Evolutionary conservation across 2,113 vertebrate species (phyloP).

Genomic region (Taurulus bubalis): DNA sequence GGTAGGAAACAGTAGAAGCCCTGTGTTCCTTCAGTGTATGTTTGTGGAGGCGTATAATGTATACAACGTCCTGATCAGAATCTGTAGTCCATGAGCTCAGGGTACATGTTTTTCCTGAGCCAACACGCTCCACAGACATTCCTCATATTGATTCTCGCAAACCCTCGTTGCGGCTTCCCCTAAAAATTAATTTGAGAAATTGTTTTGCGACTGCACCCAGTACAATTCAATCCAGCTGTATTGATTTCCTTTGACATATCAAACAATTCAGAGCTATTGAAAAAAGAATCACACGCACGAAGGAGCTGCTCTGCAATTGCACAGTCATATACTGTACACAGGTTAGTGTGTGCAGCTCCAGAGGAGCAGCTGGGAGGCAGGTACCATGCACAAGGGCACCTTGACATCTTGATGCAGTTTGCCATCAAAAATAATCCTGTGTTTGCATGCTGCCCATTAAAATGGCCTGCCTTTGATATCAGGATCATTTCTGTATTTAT

Average conservation of each 20-base stretch:
- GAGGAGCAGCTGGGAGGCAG: conserved; percentile 39
- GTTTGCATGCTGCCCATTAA: neutral
- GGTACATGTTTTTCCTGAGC: conserved; percentile 1
- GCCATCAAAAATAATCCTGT: neutral
- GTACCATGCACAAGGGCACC: conserved; percentile 54
- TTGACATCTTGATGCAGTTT: conserved; percentile 43
- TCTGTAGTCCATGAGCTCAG: neutral
- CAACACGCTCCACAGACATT: neutral
- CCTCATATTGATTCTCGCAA: conserved; percentile 41
- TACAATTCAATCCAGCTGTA: conserved; percentile 39
- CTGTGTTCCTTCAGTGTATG: neutral
- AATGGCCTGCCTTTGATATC: conserved; percentile 1
- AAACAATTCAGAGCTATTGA: conserved; percentile 30
- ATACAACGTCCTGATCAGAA: conserved; percentile 11
- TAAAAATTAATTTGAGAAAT: conserved; percentile 39
- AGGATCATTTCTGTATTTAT: neutral
- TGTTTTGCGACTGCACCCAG: conserved; percentile 13
- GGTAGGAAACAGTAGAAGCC: conserved; percentile 38
- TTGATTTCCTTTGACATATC: conserved; percentile 48
- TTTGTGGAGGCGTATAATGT: conserved; percentile 23
- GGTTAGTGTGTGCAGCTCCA: conserved; percentile 40
- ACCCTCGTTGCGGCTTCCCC: conserved; percentile 9
- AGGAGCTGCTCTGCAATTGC: conserved; percentile 29
- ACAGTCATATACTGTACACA: conserved; percentile 1
- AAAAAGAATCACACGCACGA: conserved; percentile 35